phyloP scores from a whole-genome alignment of 2,113 vertebrate genomes.

The Thalassarche chlororhynchos region DNA sequence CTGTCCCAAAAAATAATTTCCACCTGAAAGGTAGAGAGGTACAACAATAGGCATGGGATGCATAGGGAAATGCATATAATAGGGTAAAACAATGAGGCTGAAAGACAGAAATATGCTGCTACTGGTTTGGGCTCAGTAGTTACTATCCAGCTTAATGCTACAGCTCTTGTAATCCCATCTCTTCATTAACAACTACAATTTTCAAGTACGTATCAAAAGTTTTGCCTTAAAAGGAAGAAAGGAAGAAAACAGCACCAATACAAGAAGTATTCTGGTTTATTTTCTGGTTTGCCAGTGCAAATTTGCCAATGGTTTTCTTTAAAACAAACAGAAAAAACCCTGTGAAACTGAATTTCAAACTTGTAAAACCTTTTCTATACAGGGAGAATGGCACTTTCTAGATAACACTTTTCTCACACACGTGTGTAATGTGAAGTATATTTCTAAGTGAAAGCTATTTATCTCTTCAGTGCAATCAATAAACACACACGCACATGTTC shows the following conservation, averaged over 20 bases:
- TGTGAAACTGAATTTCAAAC: not conserved
- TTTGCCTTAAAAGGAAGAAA: not conserved
- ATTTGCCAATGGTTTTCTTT: not conserved
- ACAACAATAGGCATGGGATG: not conserved
- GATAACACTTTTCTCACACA: not conserved
- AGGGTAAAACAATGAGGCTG: not conserved
- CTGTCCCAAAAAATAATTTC: not conserved
- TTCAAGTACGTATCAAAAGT: not conserved
- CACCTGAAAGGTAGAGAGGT: not conserved
- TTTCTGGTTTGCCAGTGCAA: not conserved
- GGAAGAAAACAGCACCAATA: not conserved
- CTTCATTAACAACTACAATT: not conserved
- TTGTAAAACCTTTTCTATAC: not conserved
- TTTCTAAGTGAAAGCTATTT: slow-evolving; percentile 2
- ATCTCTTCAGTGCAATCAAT: slow-evolving; percentile 12
- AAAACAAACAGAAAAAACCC: not conserved
- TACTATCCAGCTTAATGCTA: not conserved
- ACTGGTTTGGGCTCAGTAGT: not conserved
- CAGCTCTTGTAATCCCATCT: not conserved
- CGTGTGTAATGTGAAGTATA: not conserved
- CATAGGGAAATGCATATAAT: accelerated
- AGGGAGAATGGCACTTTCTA: not conserved
- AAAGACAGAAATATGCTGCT: not conserved
- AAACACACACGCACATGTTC: not conserved
- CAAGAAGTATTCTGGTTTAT: not conserved